Percentiles rank a stretch among this genome's conserved stretches.
These are phyloP conservation scores for Crossocerus cetratus DNA, from an alignment of 2,888 invertebrate genomes.

Conservation along the genomic window DNA sequence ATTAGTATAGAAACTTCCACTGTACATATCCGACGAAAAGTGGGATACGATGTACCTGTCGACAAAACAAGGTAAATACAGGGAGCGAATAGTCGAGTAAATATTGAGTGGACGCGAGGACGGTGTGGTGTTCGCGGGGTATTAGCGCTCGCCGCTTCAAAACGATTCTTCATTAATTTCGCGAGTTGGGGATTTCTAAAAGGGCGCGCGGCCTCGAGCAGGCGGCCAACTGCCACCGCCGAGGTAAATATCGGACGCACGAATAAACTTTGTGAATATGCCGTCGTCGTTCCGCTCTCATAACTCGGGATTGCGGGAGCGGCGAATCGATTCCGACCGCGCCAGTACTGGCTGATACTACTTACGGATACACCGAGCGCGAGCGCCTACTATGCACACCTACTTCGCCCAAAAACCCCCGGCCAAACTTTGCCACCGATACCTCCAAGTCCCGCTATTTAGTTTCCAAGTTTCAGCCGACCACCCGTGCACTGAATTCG, in stretches of 20 bases:
- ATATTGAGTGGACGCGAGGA: too few species aligned
- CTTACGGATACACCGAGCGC: too few species aligned
- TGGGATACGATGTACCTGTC: too few species aligned
- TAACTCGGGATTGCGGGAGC: conserved; percentile 1
- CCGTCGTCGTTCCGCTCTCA: neutral
- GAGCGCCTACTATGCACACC: too few species aligned
- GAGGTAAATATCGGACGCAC: neutral
- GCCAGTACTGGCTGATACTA: too few species aligned
- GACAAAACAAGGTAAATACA: too few species aligned
- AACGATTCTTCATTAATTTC: neutral
- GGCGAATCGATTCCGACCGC: neutral
- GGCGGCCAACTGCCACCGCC: neutral
- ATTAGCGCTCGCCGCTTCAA: neutral
- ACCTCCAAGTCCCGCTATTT: neutral
- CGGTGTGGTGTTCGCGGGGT: too few species aligned
- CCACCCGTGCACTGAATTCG: neutral
- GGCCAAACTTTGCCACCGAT: conserved; percentile 2
- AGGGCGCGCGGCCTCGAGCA: neutral
- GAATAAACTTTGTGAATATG: neutral
- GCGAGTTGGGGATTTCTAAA: neutral
- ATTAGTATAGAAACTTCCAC: too few species aligned
- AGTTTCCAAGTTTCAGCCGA: conserved; percentile 1
- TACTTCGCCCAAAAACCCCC: neutral
- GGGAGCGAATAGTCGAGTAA: too few species aligned
- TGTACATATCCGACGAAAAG: too few species aligned